These are phyloP conservation scores for Alexandromys fortis DNA, from an alignment of 2,113 vertebrate genomes.

Conservation along the genomic window DNA sequence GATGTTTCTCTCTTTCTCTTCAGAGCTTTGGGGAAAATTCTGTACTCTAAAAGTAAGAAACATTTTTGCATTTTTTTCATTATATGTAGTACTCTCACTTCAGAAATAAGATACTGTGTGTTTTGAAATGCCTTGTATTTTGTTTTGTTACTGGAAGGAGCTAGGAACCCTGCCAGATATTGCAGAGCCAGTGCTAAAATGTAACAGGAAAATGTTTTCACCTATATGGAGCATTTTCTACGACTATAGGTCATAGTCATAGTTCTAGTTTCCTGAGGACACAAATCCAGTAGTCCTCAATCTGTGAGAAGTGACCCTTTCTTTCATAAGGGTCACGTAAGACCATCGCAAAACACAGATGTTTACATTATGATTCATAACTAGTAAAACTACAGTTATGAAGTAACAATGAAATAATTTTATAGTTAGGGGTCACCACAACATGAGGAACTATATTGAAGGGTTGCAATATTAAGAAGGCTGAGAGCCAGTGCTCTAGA, in stretches of 20 bases:
- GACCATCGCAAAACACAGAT: neutral
- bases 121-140: constrained; percentile 16
- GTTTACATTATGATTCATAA: neutral
- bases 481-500: neutral
- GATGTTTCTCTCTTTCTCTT: constrained; percentile 97
- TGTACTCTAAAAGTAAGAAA: constrained; percentile 97
- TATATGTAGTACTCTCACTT: constrained; percentile 21
- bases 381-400: neutral
- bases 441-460: neutral
- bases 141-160: neutral
- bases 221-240: neutral
- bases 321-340: neutral
- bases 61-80: neutral
- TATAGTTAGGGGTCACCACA: neutral
- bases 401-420: neutral
- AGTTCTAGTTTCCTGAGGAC: neutral
- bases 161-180: neutral
- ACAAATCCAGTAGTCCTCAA: neutral
- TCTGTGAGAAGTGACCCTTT: neutral
- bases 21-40: constrained; percentile 96
- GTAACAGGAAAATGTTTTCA: constrained; percentile 3
- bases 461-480: neutral
- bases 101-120: neutral
- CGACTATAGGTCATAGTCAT: neutral
- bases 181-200: neutral